Conservation (phyloP, 92 coral and sea anemone species). For the Phenganax subtilis region DNA sequence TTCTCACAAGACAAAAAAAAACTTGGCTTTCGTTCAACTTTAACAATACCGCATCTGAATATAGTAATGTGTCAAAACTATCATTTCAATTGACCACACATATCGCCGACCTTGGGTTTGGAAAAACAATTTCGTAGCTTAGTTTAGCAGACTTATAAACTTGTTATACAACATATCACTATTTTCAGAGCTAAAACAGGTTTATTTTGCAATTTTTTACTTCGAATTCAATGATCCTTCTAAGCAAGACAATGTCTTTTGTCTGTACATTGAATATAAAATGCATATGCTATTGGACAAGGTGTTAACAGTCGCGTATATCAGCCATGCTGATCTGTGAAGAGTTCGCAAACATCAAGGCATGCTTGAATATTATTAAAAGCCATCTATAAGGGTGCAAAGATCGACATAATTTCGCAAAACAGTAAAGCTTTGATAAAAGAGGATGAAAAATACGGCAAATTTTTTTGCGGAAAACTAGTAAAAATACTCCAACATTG, state of each 20-base stretch:
- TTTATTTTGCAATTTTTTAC: neutral
- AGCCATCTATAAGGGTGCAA: too few relatives aligned
- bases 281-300: constrained; percentile 3
- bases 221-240: neutral
- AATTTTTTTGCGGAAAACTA: too few relatives aligned
- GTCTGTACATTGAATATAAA: neutral
- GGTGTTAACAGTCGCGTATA: constrained; percentile 5
- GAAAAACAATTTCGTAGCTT: neutral
- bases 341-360: constrained; percentile 4
- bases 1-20: neutral
- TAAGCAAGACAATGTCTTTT: constrained; percentile 15
- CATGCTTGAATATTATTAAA: too few relatives aligned
- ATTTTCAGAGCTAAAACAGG: neutral
- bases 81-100: neutral
- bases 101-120: neutral
- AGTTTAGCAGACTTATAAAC: neutral
- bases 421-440: too few relatives aligned
- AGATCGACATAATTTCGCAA: too few relatives aligned
- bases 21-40: neutral
- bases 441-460: too few relatives aligned
- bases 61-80: neutral
- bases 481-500: too few relatives aligned
- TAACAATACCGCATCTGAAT: neutral
- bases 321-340: neutral
- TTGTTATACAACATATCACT: neutral